These are phyloP conservation scores for Fragariocoptes setiger DNA, from an alignment of 1,140 invertebrate species.

Conservation along the genomic window DNA sequence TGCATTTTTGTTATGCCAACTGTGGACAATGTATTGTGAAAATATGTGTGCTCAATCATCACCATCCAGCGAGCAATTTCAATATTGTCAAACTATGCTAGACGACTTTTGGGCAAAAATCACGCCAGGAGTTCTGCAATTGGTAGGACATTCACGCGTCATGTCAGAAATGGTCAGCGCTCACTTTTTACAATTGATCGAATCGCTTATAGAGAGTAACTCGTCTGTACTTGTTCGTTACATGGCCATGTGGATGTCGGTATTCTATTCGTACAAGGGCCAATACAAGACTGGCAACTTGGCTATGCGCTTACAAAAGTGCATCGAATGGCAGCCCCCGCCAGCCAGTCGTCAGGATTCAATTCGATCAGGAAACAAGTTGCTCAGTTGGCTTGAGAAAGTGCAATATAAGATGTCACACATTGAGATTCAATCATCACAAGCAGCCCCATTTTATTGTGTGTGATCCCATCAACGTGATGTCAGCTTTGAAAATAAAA, in stretches of 20 bases:
- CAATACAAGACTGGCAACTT: conserved; percentile 40
- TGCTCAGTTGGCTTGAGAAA: conserved; percentile 58
- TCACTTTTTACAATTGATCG: conserved; percentile 76
- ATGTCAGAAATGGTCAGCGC: conserved; percentile 89
- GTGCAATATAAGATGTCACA: conserved; percentile 79
- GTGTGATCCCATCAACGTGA: no score
- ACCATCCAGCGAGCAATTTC: conserved; percentile 20
- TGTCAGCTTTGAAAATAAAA: no score
- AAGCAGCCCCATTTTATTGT: conserved; percentile 8
- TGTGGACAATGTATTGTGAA: conserved; percentile 96
- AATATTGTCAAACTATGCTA: conserved; percentile 25
- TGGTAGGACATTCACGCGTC: conserved; percentile 68
- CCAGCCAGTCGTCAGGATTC: conserved; percentile 16
- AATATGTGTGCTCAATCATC: conserved; percentile 31
- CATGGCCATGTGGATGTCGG: conserved; percentile 36
- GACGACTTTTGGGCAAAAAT: conserved; percentile 93
- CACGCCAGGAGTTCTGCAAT: conserved; percentile 66
- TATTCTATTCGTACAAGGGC: conserved; percentile 54
- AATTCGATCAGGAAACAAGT: conserved; percentile 15
- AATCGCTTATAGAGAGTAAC: conserved; percentile 76
- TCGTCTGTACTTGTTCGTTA: conserved; percentile 43
- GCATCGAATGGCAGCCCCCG: conserved; percentile 32
- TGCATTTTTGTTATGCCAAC: conserved; percentile 32
- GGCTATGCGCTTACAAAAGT: conserved; percentile 54
- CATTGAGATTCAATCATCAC: conserved; percentile 10